A percentile compares a stretch with the other conserved stretches of the same genome.
These are phyloP conservation scores for Panurus biarmicus DNA, from an alignment of 2,113 vertebrate genomes.

Conservation along the genomic window DNA sequence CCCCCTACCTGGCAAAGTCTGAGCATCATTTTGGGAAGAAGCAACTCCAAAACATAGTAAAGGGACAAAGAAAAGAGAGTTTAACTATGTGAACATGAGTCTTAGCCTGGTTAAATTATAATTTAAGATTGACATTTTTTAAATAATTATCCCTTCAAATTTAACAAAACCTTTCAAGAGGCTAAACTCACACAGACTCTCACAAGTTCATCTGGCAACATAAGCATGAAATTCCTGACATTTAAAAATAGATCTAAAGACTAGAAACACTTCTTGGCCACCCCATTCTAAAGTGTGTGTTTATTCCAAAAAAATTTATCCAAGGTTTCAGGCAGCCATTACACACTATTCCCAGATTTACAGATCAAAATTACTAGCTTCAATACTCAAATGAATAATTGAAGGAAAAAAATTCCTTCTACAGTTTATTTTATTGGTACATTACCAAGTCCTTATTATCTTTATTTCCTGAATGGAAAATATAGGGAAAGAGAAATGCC, in stretches of 20 bases:
- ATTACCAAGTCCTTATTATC: neutral
- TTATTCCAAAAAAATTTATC: neutral
- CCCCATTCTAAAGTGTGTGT: accelerated
- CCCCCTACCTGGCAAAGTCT: neutral
- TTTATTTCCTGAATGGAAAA: neutral
- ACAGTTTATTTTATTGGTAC: neutral
- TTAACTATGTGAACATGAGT: neutral
- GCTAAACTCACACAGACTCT: neutral
- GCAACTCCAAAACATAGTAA: neutral
- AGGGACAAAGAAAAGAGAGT: neutral
- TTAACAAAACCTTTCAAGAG: neutral
- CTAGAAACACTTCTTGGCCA: neutral
- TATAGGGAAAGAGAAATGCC: neutral
- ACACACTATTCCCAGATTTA: neutral
- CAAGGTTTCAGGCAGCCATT: neutral
- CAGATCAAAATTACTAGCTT: neutral
- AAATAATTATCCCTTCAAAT: neutral
- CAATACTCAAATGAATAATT: neutral
- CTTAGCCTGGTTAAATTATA: neutral
- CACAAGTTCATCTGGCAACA: neutral
- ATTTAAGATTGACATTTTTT: neutral
- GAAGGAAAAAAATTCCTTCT: neutral
- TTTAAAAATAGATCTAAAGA: neutral
- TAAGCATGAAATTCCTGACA: neutral
- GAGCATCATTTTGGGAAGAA: neutral